phyloP scores from a whole-genome alignment of 2,113 vertebrate genomes.

The Tychaedon coryphoeus region DNA sequence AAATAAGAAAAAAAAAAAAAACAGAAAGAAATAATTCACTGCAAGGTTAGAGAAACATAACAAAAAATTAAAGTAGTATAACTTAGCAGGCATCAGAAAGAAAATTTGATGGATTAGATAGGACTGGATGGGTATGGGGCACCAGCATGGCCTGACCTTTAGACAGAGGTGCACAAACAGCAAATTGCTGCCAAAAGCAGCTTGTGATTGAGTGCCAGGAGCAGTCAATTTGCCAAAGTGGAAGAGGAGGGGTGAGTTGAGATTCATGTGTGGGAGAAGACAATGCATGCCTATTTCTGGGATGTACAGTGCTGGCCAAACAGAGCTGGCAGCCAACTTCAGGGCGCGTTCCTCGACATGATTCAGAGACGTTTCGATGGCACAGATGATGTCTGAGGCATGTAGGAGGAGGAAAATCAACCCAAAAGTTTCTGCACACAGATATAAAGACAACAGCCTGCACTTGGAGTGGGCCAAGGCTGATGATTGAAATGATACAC shows the following conservation, averaged over 20 bases:
- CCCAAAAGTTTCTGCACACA: background rate
- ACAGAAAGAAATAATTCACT: constrained; percentile 1
- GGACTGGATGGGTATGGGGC: background rate
- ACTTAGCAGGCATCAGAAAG: background rate
- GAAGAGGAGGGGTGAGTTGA: background rate
- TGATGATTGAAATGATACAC: background rate
- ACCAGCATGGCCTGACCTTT: background rate
- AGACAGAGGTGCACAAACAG: constrained; percentile 37
- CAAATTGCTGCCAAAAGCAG: constrained; percentile 49
- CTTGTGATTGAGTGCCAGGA: constrained; percentile 37
- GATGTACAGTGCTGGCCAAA: background rate
- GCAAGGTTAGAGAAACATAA: background rate
- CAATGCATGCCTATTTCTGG: background rate
- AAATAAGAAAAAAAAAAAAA: background rate
- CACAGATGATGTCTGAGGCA: background rate
- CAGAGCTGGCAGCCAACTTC: background rate
- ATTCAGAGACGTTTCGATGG: background rate
- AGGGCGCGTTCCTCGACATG: background rate
- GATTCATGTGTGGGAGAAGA: background rate
- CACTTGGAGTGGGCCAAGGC: background rate
- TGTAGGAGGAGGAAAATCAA: background rate
- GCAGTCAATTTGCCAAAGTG: constrained; percentile 31
- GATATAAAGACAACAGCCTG: background rate
- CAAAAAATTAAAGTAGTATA: background rate
- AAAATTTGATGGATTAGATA: background rate